Evolutionary conservation across 2,797 vertebrate species (phyloP).

Genomic region (Dicrostonyx torquatus): DNA sequence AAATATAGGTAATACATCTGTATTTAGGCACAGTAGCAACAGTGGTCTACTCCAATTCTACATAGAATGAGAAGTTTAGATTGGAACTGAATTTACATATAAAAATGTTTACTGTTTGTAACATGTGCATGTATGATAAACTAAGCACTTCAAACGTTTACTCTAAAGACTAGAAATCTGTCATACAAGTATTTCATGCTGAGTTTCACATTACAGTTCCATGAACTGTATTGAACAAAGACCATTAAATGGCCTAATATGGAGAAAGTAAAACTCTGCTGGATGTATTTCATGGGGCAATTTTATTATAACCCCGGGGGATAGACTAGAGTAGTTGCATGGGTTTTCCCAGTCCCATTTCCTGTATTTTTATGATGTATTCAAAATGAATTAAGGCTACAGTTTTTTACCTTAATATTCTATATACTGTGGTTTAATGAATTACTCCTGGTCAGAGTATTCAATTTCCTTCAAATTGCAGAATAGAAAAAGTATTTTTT

Average conservation of each 20-base stretch:
- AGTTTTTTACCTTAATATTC: slow-evolving; percentile 56
- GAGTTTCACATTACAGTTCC: slow-evolving; percentile 22
- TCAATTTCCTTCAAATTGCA: slow-evolving; percentile 48
- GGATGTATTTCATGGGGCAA: slow-evolving; percentile 32
- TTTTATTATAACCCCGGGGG: slow-evolving; percentile 27
- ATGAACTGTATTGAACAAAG: slow-evolving; percentile 9
- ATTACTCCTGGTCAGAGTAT: slow-evolving; percentile 41
- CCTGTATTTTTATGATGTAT: slow-evolving; percentile 66
- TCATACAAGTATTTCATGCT: neutral
- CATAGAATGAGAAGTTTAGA: neutral
- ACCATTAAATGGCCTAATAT: slow-evolving; percentile 37
- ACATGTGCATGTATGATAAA: neutral
- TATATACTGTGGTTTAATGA: slow-evolving; percentile 60
- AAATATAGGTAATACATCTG: neutral
- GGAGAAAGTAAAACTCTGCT: slow-evolving; percentile 27
- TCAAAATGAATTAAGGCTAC: slow-evolving; percentile 66
- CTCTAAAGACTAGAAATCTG: neutral
- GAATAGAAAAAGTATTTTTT: neutral
- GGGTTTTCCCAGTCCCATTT: slow-evolving; percentile 46
- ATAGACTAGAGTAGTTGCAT: slow-evolving; percentile 21
- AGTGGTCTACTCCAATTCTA: neutral
- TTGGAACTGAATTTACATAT: neutral
- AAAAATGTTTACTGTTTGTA: neutral
- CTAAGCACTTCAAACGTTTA: neutral
- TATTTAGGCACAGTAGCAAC: neutral